Conservation (phyloP, 2,113 vertebrate genomes). For the Circaetus gallicus region DNA sequence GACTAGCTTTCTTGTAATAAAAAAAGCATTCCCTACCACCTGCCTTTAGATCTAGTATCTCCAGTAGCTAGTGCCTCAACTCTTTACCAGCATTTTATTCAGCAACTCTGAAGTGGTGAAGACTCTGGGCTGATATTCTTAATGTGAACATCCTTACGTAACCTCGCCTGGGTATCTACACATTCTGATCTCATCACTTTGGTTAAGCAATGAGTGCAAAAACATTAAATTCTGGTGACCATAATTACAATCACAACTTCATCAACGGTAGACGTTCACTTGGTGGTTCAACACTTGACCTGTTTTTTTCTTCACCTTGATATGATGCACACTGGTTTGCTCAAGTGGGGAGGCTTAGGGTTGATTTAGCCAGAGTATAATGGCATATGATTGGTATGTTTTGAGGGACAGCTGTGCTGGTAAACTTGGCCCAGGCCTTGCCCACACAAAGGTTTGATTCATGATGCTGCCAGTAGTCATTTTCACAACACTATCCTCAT, state of each 20-base stretch:
- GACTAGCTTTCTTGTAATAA: not conserved
- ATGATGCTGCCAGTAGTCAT: not conserved
- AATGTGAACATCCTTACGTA: rapidly evolving
- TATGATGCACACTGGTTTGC: not conserved
- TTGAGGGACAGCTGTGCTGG: not conserved
- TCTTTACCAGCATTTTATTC: not conserved
- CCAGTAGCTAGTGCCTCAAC: not conserved
- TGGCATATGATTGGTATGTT: not conserved
- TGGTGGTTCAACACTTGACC: not conserved
- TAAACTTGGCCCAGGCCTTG: not conserved
- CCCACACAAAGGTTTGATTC: not conserved
- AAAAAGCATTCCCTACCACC: not conserved
- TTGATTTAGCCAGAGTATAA: not conserved
- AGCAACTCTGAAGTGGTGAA: not conserved
- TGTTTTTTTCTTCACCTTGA: not conserved
- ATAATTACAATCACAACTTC: not conserved
- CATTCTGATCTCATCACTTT: not conserved
- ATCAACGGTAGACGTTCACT: not conserved
- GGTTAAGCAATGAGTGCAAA: not conserved
- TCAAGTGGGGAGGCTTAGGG: not conserved
- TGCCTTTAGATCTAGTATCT: not conserved
- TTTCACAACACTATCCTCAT: not conserved
- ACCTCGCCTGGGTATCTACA: not conserved
- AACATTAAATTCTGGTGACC: not conserved
- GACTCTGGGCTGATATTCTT: not conserved